Percentiles rank a stretch among this genome's conserved stretches.
Evolutionary conservation across 2,888 invertebrate species (phyloP).

Genomic region (Drosophila lutescens): DNA sequence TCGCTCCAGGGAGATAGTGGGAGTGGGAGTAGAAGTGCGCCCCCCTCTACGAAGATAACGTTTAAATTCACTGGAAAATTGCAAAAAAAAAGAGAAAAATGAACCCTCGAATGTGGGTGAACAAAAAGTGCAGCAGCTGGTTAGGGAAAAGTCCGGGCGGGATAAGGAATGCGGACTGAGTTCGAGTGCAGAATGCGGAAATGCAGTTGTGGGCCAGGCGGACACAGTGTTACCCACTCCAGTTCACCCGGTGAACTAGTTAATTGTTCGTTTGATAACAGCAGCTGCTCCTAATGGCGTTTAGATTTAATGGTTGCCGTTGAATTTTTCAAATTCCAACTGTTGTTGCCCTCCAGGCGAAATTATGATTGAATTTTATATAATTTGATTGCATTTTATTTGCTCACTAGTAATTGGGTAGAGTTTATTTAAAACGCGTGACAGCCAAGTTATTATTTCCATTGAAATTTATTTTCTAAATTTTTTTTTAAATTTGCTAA

Average conservation of each 20-base stretch:
- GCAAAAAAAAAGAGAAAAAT: constrained; percentile 1
- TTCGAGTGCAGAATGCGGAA: constrained; percentile 17
- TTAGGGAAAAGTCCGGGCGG: constrained; percentile 3
- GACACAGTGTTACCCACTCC: neutral
- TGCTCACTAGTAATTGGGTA: too few relatives aligned
- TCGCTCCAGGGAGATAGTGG: constrained; percentile 38
- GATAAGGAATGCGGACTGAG: constrained; percentile 11
- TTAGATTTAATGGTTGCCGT: constrained; percentile 1
- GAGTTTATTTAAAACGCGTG: too few relatives aligned
- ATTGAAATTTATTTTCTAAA: too few relatives aligned
- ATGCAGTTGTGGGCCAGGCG: constrained; percentile 34
- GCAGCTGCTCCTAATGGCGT: neutral
- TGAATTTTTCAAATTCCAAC: neutral
- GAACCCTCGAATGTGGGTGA: constrained; percentile 2
- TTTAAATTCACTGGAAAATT: constrained; percentile 23
- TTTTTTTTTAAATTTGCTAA: too few relatives aligned
- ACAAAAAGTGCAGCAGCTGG: constrained; percentile 28
- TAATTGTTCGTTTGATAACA: constrained; percentile 17
- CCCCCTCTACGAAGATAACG: constrained; percentile 11
- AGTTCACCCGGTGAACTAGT: constrained; percentile 31
- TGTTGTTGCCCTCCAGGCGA: neutral
- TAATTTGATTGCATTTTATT: neutral
- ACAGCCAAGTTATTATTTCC: too few relatives aligned
- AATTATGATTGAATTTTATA: constrained; percentile 5
- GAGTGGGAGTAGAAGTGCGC: neutral